Evolutionary conservation across 2,888 invertebrate genomes (phyloP).

Genomic region (Tiphia femorata): DNA sequence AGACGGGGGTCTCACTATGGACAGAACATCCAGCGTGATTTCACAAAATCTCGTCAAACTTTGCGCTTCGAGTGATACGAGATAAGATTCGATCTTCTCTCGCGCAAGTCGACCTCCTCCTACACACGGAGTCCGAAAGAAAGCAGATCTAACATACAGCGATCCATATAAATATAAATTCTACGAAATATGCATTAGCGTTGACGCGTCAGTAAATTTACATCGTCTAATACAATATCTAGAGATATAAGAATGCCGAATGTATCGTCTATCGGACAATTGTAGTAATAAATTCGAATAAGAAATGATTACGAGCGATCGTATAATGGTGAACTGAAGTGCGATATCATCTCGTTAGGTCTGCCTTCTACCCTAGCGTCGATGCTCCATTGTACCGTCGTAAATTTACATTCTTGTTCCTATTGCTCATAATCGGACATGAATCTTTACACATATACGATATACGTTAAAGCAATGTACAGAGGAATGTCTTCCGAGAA

Average conservation of each 20-base stretch:
- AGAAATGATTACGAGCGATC: neutral
- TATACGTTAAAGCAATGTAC: conserved; percentile 29
- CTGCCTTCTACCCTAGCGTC: neutral
- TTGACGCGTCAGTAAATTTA: neutral
- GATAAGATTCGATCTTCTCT: neutral
- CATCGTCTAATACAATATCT: no score
- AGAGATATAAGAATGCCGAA: no score
- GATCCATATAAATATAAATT: neutral
- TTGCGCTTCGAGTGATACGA: neutral
- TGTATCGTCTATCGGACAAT: no score
- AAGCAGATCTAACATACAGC: neutral
- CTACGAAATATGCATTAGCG: neutral
- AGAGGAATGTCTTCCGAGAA: conserved; percentile 33
- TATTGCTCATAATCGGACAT: conserved; percentile 10
- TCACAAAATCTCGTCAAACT: neutral
- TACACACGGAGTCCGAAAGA: neutral
- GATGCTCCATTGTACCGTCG: neutral
- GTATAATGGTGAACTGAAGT: neutral
- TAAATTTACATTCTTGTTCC: neutral
- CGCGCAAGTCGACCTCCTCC: no score
- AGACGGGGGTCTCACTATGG: neutral
- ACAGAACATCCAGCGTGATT: neutral
- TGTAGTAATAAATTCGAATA: no score
- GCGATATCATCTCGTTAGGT: neutral
- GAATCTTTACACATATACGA: conserved; percentile 23